A percentile compares a stretch with the other conserved stretches of the same genome.
Evolutionary conservation across 2,797 vertebrate genomes (phyloP).

Genomic region (Hyperoplus lanceolatus): DNA sequence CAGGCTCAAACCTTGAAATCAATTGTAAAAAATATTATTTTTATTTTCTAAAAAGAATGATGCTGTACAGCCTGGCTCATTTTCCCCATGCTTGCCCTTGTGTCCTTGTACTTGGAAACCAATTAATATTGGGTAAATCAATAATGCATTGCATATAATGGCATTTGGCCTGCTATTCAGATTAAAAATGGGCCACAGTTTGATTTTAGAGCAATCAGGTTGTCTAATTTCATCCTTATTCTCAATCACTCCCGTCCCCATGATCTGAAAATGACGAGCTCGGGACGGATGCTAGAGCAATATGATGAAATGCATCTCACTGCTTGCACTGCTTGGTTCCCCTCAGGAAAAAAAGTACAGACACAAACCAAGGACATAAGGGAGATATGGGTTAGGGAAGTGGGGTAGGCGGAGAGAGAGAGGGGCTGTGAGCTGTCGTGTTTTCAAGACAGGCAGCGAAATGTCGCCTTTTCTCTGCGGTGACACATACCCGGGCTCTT

Average conservation of each 20-base stretch:
- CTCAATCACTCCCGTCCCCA: conserved; percentile 58
- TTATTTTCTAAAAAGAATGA: not conserved
- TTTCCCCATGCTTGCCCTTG: not conserved
- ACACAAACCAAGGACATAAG: not conserved
- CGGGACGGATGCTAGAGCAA: conserved; percentile 54
- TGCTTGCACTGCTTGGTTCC: conserved; percentile 10
- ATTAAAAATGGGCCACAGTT: conserved; percentile 27
- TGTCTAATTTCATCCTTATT: conserved; percentile 29
- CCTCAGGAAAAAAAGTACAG: conserved; percentile 23
- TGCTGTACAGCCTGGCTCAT: not conserved
- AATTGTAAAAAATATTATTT: conserved; percentile 20
- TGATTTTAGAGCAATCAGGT: conserved; percentile 40
- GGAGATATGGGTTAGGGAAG: not conserved
- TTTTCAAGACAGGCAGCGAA: conserved; percentile 32
- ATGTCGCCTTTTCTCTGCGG: conserved; percentile 37
- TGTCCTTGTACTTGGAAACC: not conserved
- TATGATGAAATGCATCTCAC: conserved; percentile 52
- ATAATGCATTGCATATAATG: not conserved
- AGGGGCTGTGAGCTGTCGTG: conserved; percentile 2
- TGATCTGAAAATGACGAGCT: conserved; percentile 58
- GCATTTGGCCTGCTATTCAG: not conserved
- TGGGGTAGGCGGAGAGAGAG: not conserved
- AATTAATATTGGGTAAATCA: not conserved
- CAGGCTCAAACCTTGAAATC: conserved; percentile 33
- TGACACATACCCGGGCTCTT: conserved; percentile 55